Conservation (phyloP, 1,140 invertebrate genomes). For the Lucilia sericata region DNA sequence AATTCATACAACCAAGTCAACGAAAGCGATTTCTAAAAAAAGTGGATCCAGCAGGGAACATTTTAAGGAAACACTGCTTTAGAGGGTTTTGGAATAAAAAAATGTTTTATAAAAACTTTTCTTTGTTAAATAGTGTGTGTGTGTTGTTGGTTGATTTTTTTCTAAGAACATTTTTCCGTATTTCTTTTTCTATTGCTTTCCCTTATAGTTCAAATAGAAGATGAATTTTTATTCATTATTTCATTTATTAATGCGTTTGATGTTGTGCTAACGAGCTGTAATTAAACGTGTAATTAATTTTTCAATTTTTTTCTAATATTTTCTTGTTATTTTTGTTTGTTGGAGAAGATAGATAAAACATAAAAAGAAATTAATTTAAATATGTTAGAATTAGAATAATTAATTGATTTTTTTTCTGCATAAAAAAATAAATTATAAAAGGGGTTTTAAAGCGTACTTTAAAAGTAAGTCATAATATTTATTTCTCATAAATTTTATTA, state of each 20-base stretch:
- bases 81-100: background rate
- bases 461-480: no score
- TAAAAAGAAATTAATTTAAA: conserved; percentile 4
- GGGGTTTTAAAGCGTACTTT: background rate
- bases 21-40: no score
- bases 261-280: conserved; percentile 40
- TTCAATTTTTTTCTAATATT: background rate
- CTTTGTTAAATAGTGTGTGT: background rate
- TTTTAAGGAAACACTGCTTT: background rate
- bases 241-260: conserved; percentile 36
- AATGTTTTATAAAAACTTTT: background rate
- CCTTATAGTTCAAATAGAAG: conserved; percentile 13
- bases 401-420: background rate
- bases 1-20: no score
- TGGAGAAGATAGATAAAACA: background rate
- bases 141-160: background rate
- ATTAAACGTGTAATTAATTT: conserved; percentile 44
- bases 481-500: no score
- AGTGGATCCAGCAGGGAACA: no score
- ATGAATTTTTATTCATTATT: conserved; percentile 21
- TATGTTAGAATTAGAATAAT: conserved; percentile 15
- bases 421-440: background rate
- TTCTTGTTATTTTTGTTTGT: background rate
- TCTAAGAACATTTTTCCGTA: background rate
- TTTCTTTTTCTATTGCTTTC: background rate